These are phyloP conservation scores for Centropus unirufus DNA, from an alignment of 2,113 vertebrate species.

Conservation along the genomic window DNA sequence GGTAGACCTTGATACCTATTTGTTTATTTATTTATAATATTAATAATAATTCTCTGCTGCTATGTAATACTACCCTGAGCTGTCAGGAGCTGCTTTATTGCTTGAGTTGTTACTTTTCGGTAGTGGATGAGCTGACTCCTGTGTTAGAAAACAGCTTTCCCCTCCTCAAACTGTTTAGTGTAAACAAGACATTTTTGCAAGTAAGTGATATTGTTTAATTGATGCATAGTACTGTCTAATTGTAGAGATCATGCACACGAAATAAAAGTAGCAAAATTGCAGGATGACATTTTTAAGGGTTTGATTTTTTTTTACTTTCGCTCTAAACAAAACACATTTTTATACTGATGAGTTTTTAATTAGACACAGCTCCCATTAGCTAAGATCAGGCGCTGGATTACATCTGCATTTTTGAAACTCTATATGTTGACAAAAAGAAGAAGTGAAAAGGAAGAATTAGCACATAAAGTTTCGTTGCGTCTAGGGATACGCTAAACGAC, in stretches of 20 bases:
- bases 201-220: conserved; percentile 39
- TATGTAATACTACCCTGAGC: neutral
- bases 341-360: conserved; percentile 67
- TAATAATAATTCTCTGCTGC: neutral
- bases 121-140: neutral
- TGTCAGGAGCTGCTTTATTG: neutral
- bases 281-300: conserved; percentile 17
- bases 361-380: conserved; percentile 54
- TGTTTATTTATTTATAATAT: no score
- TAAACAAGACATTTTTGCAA: conserved; percentile 22
- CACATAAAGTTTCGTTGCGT: conserved; percentile 43
- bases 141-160: neutral
- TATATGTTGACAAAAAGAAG: conserved; percentile 57
- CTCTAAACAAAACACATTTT: conserved; percentile 62
- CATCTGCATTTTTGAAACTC: conserved; percentile 59
- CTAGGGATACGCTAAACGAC: conserved; percentile 65
- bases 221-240: conserved; percentile 41
- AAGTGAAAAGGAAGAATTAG: conserved; percentile 50
- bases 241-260: conserved; percentile 15
- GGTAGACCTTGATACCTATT: neutral
- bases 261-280: conserved; percentile 35
- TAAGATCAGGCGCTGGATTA: conserved; percentile 64
- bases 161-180: conserved; percentile 4
- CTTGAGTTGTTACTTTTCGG: neutral
- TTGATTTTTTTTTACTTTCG: neutral